Evolutionary conservation across 2,888 invertebrate species (phyloP), one percentile per base, ranked within the genome.

Genomic region (Meliscaeva auricollis): DNA sequence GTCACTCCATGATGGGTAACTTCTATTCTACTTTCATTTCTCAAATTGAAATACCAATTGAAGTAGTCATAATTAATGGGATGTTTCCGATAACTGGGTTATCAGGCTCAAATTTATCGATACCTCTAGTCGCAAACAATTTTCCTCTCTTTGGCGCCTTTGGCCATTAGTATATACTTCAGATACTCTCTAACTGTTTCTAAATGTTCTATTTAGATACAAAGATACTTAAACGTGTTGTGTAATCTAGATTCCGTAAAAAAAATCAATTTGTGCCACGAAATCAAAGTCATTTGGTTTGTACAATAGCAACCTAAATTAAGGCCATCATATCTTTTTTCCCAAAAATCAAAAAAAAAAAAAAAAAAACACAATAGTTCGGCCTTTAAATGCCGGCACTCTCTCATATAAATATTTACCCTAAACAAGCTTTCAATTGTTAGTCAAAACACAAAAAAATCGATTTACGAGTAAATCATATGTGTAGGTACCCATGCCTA

Each of bases 241-340:
- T 13, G 30, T 46, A 46, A 64, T 46, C 30, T 46, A 17, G 22
- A 46, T 46, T 46, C 22, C 1, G 0, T 30, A 6, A 6, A 6
- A 6, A 6, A 62, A 46, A 9, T 17, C 30, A 62, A 44, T 44
- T 46, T 30, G 9, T 35, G 35, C 62, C 62, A 69, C 60, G 15
- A 80, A 82, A 66, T 77, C 72, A 72, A 52, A 66, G 72, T 38
- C 77, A 80, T 74, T 72, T 72, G 41, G 62, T 69, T 44, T 75
- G 54, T 41, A 56, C 15, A 1, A 13, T 38, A 11, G 46, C 46
- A 46, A 46, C 64, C 46, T 32, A 64, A 62, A 64, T 64, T 64
- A 15, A 64, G 64, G 64, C 30, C 46, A 64, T 4, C 46, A 0
- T 30, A 2, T 15, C n/a, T 30, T 30, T 17, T 30, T 46, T 11